Percentiles rank a stretch among this genome's conserved stretches.
phyloP scores from a whole-genome alignment of 2,797 vertebrate genomes.

The Danio aesculapii region DNA sequence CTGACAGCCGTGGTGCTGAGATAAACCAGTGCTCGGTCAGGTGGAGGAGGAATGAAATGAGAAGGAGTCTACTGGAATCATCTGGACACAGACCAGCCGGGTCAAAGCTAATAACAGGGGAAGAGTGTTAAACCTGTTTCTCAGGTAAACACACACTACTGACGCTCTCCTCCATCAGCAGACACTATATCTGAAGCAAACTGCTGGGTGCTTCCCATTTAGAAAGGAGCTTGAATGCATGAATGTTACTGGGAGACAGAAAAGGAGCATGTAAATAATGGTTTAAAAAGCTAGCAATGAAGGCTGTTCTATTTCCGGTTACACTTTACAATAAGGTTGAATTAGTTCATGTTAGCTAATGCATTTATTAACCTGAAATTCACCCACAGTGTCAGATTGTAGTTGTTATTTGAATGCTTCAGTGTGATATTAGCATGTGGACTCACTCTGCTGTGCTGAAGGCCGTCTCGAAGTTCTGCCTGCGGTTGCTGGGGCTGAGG shows the following conservation, averaged over 20 bases:
- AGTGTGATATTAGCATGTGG: background rate
- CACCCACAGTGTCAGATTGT: too few species aligned
- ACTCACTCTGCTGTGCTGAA: slow-evolving; percentile 96
- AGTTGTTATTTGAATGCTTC: background rate
- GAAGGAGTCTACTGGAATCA: background rate
- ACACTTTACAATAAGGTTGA: too few species aligned
- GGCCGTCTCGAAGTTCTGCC: slow-evolving; percentile 96
- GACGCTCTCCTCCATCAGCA: slow-evolving; percentile 17
- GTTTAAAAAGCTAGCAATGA: slow-evolving; percentile 16
- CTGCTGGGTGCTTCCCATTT: slow-evolving; percentile 30
- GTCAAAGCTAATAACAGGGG: background rate
- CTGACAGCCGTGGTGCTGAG: background rate
- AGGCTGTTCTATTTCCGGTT: too few species aligned
- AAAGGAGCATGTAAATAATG: slow-evolving; percentile 14
- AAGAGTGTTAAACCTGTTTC: slow-evolving; percentile 21
- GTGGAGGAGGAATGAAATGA: background rate
- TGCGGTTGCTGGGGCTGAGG: slow-evolving; percentile 91
- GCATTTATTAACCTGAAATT: too few species aligned
- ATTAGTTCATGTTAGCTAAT: too few species aligned
- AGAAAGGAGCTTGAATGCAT: slow-evolving; percentile 34
- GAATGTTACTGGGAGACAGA: slow-evolving; percentile 18
- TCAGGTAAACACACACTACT: slow-evolving; percentile 18
- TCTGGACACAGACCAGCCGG: background rate
- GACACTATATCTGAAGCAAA: background rate
- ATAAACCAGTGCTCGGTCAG: slow-evolving; percentile 19